Evolutionary conservation across 1,140 invertebrate genomes (phyloP).

Genomic region (Neuroterus valhalla): DNA sequence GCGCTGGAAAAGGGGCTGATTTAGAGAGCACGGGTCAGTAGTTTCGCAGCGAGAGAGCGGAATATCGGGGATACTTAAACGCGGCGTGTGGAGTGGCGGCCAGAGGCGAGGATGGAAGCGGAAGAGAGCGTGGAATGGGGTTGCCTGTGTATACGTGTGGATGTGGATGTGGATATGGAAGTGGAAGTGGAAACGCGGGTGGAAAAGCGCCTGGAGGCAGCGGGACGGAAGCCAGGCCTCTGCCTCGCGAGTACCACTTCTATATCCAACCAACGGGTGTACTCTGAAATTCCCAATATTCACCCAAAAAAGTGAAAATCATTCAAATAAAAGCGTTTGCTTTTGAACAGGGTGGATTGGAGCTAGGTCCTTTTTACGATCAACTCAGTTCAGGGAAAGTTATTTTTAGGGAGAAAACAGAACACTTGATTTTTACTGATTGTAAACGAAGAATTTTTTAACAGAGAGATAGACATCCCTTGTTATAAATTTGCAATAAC

Average conservation of each 20-base stretch:
- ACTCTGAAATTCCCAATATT: slow-evolving; percentile 3
- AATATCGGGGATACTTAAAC: slow-evolving; percentile 64
- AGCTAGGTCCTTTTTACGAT: background rate
- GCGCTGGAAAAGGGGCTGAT: slow-evolving; percentile 21
- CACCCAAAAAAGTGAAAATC: background rate
- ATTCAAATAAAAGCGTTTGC: background rate
- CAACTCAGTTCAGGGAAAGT: too few species aligned
- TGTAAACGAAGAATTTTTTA: too few species aligned
- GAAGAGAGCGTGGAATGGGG: slow-evolving; percentile 49
- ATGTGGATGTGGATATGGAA: slow-evolving; percentile 32
- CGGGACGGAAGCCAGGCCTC: slow-evolving; percentile 60
- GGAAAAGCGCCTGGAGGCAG: slow-evolving; percentile 57
- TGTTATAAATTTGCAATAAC: too few species aligned
- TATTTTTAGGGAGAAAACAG: too few species aligned
- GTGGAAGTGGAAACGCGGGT: slow-evolving; percentile 50
- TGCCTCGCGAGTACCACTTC: slow-evolving; percentile 57
- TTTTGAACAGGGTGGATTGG: background rate
- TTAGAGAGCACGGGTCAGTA: slow-evolving; percentile 48
- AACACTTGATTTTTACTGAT: too few species aligned
- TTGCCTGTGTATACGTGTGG: slow-evolving; percentile 48
- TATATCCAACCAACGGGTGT: slow-evolving; percentile 60
- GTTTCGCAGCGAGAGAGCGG: slow-evolving; percentile 45
- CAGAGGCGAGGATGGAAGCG: slow-evolving; percentile 53
- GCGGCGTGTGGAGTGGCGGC: slow-evolving; percentile 60
- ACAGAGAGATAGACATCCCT: too few species aligned